Base-by-base conservation (phyloP, 2,888 invertebrate species). In the Drosophila helvetica region DNA sequence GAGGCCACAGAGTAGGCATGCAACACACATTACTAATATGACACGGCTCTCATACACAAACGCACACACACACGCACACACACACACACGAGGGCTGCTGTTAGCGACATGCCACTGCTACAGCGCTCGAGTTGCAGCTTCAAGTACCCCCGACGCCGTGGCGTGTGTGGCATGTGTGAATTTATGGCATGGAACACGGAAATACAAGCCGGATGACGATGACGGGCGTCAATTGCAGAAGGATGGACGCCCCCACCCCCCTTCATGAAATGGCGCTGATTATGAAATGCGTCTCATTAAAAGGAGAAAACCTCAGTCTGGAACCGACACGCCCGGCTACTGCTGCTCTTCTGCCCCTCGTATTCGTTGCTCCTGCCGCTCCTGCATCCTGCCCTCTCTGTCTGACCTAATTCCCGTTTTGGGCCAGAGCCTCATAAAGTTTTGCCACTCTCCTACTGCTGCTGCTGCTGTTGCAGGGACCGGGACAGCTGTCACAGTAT, bases 251-350 rank as follows among this genome's bases (percentile, higher is more conserved):
- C 6, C 25, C 27, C 27, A 1, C 25, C 25, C 7, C 25, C 25
- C 25, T 1, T 1, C 74, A 79, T 80, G 78, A 78, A 80, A 48
- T 55, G 65, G 78, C 81, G 80, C 73, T 82, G 84, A 84, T 81
- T 81, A 75, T 80, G 80, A 84, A 80, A 81, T 81, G 83, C 80
- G 79, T 71, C 83, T 84, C 83, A 84, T 84, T 84, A 84, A 85
- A 83, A 82, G 69, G 59, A 71, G 63, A 51, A 64, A 38, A 64
- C 50, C 66, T 45, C 64, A 50, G 56, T 55, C 63, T 48, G 65
- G 10, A 50, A 30, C 53, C 27, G 27, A 52, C 22, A 19, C 52
- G 33, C 33, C 52, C 52, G 33, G 52, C 19, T 5, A 33, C 33
- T 33, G 33, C 12, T 12, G 15, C 12, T 5, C 33, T 12, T 12